Evolutionary conservation across 2,113 vertebrate species (phyloP), one percentile per base, ranked within the genome.

Genomic region (Zeus faber): DNA sequence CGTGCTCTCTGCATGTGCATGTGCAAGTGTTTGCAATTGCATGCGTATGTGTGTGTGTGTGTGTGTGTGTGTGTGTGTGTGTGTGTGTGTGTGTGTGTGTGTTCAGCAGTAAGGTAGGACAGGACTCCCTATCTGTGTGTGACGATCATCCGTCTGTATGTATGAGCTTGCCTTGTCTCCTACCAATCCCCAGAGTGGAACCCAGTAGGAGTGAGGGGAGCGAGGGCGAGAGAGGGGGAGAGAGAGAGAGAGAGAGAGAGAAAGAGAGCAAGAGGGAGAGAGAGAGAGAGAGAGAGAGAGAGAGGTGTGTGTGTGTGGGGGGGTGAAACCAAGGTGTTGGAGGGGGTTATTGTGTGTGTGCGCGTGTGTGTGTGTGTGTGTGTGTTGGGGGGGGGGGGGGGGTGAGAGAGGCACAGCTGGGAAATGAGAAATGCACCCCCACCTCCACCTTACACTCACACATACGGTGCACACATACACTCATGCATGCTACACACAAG

Each of bases 351-450:
- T 37, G 20, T n/a, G 14, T 17, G 10, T 23, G 1, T 18, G 16
- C 7, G 20, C 24, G 33, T 11, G 24, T 21, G 17, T 23, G 17
- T 45, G 14, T 27, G 22, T 21, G 17, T 2, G 31, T 25, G 6
- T 16, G 27, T n/a, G 20, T 26, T 13, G 9, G 17, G 64, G 26
- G 61, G 57, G n/a, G 64, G 43, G 61, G 74, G 74, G 71, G 76
- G 80, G 72, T 80, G 84, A 80, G 82, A 84, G 85, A 86, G 75
- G 74, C 87, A 83, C 87, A 87, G 85, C 84, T 89, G 85, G 85
- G 85, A 87, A 85, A 89, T 86, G 84, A 89, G 84, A 85, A 85
- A 87, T 84, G 74, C 66, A 70, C 39, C 69, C 79, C 75, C 60
- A 79, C 70, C 60, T 52, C 73, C 70, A 80, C 71, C 79, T 76